Percentiles rank a stretch among this genome's conserved stretches.
Conservation (phyloP, 2,797 vertebrate genomes). For the Erpetoichthys calabaricus region DNA sequence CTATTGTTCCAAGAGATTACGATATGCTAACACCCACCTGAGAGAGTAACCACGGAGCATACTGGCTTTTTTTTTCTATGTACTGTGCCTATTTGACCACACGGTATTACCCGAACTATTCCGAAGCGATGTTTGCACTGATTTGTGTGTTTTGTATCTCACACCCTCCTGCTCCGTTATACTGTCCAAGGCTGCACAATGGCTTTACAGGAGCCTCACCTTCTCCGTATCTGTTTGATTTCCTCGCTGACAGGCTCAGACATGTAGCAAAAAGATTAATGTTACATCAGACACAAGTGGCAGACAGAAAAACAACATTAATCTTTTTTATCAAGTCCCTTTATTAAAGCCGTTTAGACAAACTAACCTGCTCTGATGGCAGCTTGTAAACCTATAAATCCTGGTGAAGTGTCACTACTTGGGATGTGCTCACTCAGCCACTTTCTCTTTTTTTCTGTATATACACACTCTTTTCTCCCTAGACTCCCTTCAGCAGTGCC, state of each 20-base stretch:
- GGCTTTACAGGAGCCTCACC: too few species aligned
- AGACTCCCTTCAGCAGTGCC: conserved; percentile 55
- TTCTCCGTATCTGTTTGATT: conserved; percentile 20
- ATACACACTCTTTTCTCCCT: conserved; percentile 48
- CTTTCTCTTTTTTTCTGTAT: conserved; percentile 56
- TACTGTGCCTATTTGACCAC: too few species aligned
- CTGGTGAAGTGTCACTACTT: conserved; percentile 48
- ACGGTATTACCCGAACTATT: too few species aligned
- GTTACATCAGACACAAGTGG: conserved; percentile 51
- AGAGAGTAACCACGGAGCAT: too few species aligned
- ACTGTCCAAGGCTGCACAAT: too few species aligned
- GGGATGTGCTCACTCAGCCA: conserved; percentile 62
- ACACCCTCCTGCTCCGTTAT: too few species aligned
- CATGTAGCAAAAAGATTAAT: conserved; percentile 14
- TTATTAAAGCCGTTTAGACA: conserved; percentile 27
- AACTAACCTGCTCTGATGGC: conserved; percentile 34
- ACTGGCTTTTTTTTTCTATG: too few species aligned
- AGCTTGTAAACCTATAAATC: conserved; percentile 55
- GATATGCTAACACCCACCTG: too few species aligned
- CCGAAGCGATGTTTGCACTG: too few species aligned
- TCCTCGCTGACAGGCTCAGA: too few species aligned
- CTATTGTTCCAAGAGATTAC: too few species aligned
- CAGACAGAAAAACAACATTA: conserved; percentile 43
- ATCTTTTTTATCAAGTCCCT: conserved; percentile 56
- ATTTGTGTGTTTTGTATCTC: too few species aligned